Percentiles rank a stretch among this genome's conserved stretches.
These are phyloP conservation scores for Rhinolophus sinicus DNA, from an alignment of 2,113 vertebrate species.

Conservation along the genomic window DNA sequence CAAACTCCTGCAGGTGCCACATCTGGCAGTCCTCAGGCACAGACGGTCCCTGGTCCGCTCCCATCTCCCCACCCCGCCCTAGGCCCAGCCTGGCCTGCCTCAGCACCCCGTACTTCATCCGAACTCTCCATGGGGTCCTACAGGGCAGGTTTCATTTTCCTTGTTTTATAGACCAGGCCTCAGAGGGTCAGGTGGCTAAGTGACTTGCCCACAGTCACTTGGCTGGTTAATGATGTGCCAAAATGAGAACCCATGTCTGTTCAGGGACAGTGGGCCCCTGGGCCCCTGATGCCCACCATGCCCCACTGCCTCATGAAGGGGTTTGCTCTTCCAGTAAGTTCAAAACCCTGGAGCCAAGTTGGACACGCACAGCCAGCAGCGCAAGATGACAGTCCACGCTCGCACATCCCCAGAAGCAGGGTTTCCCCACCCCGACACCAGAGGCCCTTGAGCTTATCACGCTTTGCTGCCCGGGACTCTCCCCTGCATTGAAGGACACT, in stretches of 20 bases:
- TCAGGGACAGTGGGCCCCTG: neutral
- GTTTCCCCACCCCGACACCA: accelerated
- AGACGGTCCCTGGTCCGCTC: neutral
- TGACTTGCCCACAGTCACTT: neutral
- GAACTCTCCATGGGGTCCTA: accelerated
- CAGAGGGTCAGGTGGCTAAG: neutral
- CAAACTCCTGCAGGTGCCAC: accelerated
- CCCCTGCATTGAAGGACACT: accelerated
- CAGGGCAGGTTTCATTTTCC: no score
- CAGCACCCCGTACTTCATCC: accelerated
- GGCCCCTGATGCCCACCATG: no score
- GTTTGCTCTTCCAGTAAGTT: neutral
- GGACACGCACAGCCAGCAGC: neutral
- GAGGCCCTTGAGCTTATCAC: accelerated
- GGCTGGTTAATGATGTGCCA: neutral
- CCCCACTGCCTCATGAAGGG: neutral
- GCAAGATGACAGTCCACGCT: neutral
- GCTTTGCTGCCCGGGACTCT: accelerated
- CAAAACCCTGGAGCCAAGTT: no score
- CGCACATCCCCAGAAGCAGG: accelerated
- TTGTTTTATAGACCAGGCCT: neutral
- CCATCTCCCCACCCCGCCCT: accelerated
- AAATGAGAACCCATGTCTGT: neutral
- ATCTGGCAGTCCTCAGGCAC: accelerated
- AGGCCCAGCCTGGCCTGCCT: accelerated